Evolutionary conservation across 2,797 vertebrate genomes (phyloP), one percentile per base, ranked within the genome.

Genomic region (Mionectes olivaceus): DNA sequence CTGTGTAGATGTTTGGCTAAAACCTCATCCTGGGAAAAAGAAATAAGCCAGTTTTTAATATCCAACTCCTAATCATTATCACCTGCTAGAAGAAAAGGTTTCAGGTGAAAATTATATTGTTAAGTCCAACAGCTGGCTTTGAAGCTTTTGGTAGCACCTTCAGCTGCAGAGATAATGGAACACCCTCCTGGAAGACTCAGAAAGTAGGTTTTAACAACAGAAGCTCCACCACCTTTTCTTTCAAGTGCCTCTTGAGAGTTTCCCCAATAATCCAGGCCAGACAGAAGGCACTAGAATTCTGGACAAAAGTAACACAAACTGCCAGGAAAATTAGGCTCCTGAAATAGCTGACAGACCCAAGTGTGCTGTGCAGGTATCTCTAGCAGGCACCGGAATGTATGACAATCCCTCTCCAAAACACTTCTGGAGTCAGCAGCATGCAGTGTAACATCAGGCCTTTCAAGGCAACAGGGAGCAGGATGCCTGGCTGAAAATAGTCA

Each of bases 61-160:
- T 47, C 55, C 30, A 41, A 61, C 44, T 55, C 39, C 39, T 65
- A 47, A 94, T 95, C 90, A 94, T 96, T 96, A 95, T 91, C 96
- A 94, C 95, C 90, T 94, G 61, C 78, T 91, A 74, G 80, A 93
- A 95, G 52, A 89, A 87, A 84, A 94, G 93, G 74, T 95, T 96
- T 56, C 85, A 95, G 91, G 94, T 95, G 96, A 95, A 94, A 97
- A 96, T 94, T 96, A 91, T 81, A 93, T 84, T 70, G 84, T 94
- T 91, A 95, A 79, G 9, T 79, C 91, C 79, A 81, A 79, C 95
- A 96, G 91, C 80, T 94, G 87, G 85, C 94, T 96, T 86, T 93
- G 94, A 94, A 96, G 80, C 87, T 49, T 63, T 55, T 5, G 1
- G 63, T 30, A 94, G 91, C 93, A 92, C 89, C 80, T 94, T 85